Evolutionary conservation across 2,797 vertebrate genomes (phyloP).

Genomic region (Enteromius anoplus): DNA sequence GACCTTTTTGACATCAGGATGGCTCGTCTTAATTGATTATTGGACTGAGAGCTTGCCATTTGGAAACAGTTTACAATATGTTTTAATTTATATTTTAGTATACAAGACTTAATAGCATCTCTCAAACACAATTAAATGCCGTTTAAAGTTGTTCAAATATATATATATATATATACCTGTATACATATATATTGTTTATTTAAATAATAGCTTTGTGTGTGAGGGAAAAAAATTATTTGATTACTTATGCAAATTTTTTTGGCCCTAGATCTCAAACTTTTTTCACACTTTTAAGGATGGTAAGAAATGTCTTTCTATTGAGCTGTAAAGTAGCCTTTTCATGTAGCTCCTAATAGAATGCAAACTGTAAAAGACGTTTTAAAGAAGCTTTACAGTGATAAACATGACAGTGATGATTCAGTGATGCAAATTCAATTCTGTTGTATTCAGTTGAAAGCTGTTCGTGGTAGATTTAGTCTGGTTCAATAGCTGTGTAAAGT

Average conservation of each 20-base stretch:
- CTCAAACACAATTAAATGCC: neutral
- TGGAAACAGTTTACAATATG: neutral
- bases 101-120: neutral
- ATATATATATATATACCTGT: neutral
- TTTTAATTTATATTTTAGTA: neutral
- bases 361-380: neutral
- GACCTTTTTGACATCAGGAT: constrained; percentile 17
- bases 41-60: neutral
- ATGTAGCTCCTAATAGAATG: no score
- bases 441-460: neutral
- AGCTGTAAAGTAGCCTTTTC: neutral
- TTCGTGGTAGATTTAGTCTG: neutral
- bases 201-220: neutral
- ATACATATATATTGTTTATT: no score
- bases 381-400: neutral
- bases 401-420: neutral
- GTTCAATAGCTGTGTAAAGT: neutral
- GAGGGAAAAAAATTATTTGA: neutral
- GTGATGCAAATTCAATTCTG: neutral
- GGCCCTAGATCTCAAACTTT: neutral
- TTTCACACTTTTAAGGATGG: neutral
- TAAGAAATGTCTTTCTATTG: neutral
- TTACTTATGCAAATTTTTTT: neutral
- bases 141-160: neutral
- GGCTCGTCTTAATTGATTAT: constrained; percentile 17